Evolutionary conservation across 92 coral and sea anemone genomes (phyloP), one percentile per base, ranked within the genome.

Genomic region (Phenganax stokvisi): DNA sequence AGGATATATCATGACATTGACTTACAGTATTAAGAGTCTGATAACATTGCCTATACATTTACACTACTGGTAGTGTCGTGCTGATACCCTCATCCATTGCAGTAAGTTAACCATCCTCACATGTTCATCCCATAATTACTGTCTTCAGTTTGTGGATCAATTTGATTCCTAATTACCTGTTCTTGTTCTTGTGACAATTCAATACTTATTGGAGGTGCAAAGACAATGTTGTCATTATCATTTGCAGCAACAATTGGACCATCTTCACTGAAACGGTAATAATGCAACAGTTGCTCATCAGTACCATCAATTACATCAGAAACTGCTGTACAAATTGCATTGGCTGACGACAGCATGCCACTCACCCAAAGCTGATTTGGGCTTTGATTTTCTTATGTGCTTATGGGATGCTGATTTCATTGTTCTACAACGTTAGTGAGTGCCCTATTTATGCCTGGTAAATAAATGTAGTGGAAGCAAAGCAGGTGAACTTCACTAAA

Each of bases 361-460:
- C 55, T 69, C 55, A 51, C 55, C 74, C 54, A 69, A 30, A 69
- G 0, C 12, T 30, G 52, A 9, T 30, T 8, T 69, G 74, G 74
- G 30, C 11, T 69, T 51, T 51, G 55, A 30, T 69, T 30, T 30
- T 69, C 53, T 69, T 69, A 52, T 69, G 74, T 69, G 55, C 74
- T 30, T 30, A 69, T 4, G 0, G 53, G 52, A 51, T 69, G 74
- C 53, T 69, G 52, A 51, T 69, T 69, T 13, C 55, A 69, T 69
- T 30, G 53, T 69, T 69, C 74, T 69, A 16, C 55, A 69, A 69
- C 10, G 25, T 25, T 51, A 27, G 74, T 25, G 52, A 69, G 55
- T 30, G 74, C 74, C 74, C 12, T 69, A 51, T 69, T 69, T 69
- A 69, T 69, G 9, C 55, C 9, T 69, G 74, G 74, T n/a, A 69